These are phyloP conservation scores for Chelon labrosus DNA, from an alignment of 2,797 vertebrate genomes.

Conservation along the genomic window DNA sequence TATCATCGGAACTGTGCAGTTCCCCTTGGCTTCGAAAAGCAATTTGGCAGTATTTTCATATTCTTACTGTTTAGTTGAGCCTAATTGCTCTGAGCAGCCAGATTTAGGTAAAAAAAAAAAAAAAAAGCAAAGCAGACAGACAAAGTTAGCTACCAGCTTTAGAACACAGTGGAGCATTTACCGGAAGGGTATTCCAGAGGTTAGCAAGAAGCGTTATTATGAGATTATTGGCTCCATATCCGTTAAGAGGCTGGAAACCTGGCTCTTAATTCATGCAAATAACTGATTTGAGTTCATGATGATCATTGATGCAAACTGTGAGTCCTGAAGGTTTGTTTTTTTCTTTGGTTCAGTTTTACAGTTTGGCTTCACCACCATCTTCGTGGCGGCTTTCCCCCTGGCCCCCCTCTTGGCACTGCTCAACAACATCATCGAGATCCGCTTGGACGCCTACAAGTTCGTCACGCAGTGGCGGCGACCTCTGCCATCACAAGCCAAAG, in stretches of 20 bases:
- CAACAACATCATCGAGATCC: slow-evolving; percentile 98
- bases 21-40: not conserved
- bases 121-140: not conserved
- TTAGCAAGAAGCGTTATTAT: too few species aligned
- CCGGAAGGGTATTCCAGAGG: too few species aligned
- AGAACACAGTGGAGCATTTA: not conserved
- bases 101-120: not conserved
- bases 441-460: slow-evolving; percentile 97
- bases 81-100: not conserved
- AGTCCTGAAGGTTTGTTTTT: not conserved
- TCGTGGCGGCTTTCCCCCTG: slow-evolving; percentile 96
- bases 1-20: not conserved
- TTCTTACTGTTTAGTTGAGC: not conserved
- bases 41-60: not conserved
- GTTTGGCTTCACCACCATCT: slow-evolving; percentile 98
- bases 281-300: not conserved
- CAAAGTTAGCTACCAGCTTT: not conserved
- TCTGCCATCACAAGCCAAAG: slow-evolving; percentile 95
- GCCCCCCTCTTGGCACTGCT: slow-evolving; percentile 95
- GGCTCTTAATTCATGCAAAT: not conserved
- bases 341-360: slow-evolving; percentile 88
- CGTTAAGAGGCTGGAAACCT: not conserved
- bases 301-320: not conserved
- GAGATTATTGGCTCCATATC: too few species aligned
- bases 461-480: slow-evolving; percentile 97